A percentile compares a stretch with the other conserved stretches of the same genome.
Conservation (phyloP, 2,888 invertebrate species). For the Tenthredo amoena region DNA sequence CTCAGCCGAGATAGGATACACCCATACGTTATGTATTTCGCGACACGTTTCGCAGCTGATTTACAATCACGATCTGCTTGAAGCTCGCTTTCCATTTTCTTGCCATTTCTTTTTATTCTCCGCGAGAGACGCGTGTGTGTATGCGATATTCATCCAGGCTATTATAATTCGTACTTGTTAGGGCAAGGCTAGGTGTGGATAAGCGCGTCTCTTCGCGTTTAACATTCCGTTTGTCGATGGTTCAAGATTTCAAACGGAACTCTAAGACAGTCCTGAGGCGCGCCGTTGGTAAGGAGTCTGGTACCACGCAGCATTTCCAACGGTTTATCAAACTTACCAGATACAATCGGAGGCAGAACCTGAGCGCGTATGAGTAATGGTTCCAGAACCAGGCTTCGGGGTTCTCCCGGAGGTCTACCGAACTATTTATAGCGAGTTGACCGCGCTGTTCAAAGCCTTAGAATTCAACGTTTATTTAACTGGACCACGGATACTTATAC, state of each 20-base stretch:
- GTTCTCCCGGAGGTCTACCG: constrained; percentile 21
- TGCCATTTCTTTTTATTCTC: neutral
- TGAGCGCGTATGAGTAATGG: constrained; percentile 38
- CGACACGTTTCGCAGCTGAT: constrained; percentile 24
- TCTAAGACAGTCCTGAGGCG: constrained; percentile 29
- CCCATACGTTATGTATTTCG: constrained; percentile 2
- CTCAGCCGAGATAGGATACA: neutral
- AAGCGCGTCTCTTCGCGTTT: neutral
- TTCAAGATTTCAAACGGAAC: constrained; percentile 42
- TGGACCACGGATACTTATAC: constrained; percentile 21
- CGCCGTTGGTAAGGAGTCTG: neutral
- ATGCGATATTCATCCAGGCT: neutral
- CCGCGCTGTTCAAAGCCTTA: constrained; percentile 9
- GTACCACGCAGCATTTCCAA: constrained; percentile 31
- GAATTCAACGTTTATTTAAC: constrained; percentile 3
- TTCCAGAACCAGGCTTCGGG: constrained; percentile 27
- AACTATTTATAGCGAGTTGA: constrained; percentile 33
- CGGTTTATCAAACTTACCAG: constrained; percentile 44
- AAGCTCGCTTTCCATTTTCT: constrained; percentile 34
- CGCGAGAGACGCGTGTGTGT: neutral
- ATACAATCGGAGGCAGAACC: constrained; percentile 45
- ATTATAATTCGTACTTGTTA: neutral
- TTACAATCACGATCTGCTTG: neutral
- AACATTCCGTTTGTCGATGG: constrained; percentile 35
- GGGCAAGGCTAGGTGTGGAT: neutral